Conservation (phyloP, 2,113 vertebrate species). For the Leptocoma aspasia region DNA sequence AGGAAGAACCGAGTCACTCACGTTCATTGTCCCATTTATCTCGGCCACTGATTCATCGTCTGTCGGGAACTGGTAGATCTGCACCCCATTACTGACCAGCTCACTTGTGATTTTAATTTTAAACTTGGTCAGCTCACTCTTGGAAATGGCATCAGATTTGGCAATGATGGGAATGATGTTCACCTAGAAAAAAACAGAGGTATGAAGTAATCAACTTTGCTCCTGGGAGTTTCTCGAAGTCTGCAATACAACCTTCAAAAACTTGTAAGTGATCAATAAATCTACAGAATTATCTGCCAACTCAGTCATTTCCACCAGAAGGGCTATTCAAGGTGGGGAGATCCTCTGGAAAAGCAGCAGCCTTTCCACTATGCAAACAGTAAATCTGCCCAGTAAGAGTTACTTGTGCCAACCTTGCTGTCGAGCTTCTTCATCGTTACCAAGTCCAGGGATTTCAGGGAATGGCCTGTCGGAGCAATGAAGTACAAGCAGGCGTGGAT, state of each 20-base stretch:
- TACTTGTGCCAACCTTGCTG: slow-evolving; percentile 83
- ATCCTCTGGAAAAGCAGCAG: not conserved
- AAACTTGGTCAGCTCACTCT: slow-evolving; percentile 96
- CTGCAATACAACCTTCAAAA: not conserved
- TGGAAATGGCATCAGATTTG: slow-evolving; percentile 96
- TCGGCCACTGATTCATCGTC: slow-evolving; percentile 95
- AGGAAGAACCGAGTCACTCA: slow-evolving; percentile 62
- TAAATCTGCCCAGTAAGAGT: not conserved
- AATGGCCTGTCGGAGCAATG: slow-evolving; percentile 96
- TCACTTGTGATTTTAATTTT: slow-evolving; percentile 99
- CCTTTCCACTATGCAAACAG: not conserved
- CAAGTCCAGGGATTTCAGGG: slow-evolving; percentile 93
- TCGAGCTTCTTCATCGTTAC: slow-evolving; percentile 99
- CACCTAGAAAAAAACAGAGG: slow-evolving; percentile 75
- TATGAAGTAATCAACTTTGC: not conserved
- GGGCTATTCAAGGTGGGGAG: not conserved
- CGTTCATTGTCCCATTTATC: slow-evolving; percentile 98
- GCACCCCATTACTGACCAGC: slow-evolving; percentile 95
- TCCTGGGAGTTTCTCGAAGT: not conserved
- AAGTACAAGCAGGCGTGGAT: slow-evolving; percentile 96
- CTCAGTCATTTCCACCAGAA: not conserved
- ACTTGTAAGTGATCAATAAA: not conserved
- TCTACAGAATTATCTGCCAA: not conserved
- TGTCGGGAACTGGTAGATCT: slow-evolving; percentile 98
- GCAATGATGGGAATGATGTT: slow-evolving; percentile 98